Conservation (phyloP, 2,888 invertebrate genomes). For the Miltochrista miniata region DNA sequence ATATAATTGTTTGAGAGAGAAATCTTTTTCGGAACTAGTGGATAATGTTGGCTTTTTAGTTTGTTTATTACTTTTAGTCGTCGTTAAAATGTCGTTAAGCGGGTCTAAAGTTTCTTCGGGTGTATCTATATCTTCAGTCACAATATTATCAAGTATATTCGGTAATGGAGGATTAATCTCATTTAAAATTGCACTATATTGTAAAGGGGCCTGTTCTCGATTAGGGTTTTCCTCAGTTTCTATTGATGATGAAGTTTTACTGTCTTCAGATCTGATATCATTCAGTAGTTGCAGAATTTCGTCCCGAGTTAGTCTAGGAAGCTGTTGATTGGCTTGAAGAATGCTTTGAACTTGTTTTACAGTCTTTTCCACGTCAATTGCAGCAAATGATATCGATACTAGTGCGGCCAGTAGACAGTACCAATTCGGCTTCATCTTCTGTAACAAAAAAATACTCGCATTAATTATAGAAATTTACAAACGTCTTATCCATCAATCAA, state of each 20-base stretch:
- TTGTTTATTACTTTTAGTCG: conserved; percentile 33
- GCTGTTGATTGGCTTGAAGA: conserved; percentile 82
- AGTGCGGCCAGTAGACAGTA: conserved; percentile 57
- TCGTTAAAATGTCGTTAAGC: conserved; percentile 46
- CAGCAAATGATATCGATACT: conserved; percentile 43
- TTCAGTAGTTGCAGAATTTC: conserved; percentile 87
- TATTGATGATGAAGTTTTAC: conserved; percentile 50
- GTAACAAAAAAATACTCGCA: conserved; percentile 50
- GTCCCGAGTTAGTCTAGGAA: conserved; percentile 85
- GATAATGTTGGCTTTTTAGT: not conserved
- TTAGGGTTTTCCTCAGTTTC: conserved; percentile 38
- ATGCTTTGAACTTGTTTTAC: conserved; percentile 87
- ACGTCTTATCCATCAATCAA: no score
- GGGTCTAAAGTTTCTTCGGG: conserved; percentile 31
- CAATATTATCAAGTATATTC: conserved; percentile 36
- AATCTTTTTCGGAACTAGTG: not conserved
- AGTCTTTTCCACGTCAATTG: conserved; percentile 83
- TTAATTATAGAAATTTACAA: no score
- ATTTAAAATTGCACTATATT: conserved; percentile 50
- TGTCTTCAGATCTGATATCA: conserved; percentile 85
- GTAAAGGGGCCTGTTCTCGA: not conserved
- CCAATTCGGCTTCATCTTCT: conserved; percentile 70
- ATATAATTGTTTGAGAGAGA: not conserved
- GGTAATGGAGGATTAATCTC: conserved; percentile 48
- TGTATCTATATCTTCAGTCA: conserved; percentile 28